Evolutionary conservation across 2,113 vertebrate genomes (phyloP).

Genomic region (Sebastes fasciatus): DNA sequence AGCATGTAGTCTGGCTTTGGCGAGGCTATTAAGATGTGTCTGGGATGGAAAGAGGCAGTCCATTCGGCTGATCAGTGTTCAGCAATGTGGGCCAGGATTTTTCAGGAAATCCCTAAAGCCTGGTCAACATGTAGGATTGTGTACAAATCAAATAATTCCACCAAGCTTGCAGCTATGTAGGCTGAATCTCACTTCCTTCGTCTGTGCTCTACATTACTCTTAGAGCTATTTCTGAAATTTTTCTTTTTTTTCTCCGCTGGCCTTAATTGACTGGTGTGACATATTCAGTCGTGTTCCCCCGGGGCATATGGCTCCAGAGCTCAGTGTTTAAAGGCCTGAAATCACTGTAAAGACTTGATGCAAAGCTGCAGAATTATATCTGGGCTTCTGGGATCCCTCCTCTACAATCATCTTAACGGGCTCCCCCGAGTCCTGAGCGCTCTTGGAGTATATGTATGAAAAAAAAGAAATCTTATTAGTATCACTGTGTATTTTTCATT

Average conservation of each 20-base stretch:
- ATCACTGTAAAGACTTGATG: conserved; percentile 45
- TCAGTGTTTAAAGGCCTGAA: conserved; percentile 50
- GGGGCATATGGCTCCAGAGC: conserved; percentile 27
- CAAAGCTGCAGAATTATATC: conserved; percentile 61
- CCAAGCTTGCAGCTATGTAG: neutral
- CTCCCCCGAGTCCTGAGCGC: conserved; percentile 22
- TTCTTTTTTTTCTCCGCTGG: conserved; percentile 13
- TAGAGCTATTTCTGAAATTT: conserved; percentile 45
- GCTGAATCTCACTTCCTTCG: neutral
- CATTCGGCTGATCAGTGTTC: neutral
- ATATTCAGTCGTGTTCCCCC: conserved; percentile 50
- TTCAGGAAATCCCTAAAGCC: neutral
- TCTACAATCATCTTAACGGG: conserved; percentile 48
- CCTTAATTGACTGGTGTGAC: conserved; percentile 62
- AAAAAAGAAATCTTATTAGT: conserved; percentile 38
- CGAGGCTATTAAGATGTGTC: neutral
- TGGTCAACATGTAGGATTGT: conserved; percentile 2
- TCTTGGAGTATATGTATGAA: conserved; percentile 6
- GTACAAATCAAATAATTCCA: neutral
- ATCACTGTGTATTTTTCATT: conserved; percentile 8
- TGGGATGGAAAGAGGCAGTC: neutral
- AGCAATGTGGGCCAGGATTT: neutral
- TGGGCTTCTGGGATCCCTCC: conserved; percentile 55
- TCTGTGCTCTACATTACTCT: conserved; percentile 37
- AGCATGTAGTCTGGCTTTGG: neutral